Percentiles rank a stretch among this genome's conserved stretches.
phyloP scores from a whole-genome alignment of 2,888 invertebrate species.

The Acanthococcus lagerstroemiae region DNA sequence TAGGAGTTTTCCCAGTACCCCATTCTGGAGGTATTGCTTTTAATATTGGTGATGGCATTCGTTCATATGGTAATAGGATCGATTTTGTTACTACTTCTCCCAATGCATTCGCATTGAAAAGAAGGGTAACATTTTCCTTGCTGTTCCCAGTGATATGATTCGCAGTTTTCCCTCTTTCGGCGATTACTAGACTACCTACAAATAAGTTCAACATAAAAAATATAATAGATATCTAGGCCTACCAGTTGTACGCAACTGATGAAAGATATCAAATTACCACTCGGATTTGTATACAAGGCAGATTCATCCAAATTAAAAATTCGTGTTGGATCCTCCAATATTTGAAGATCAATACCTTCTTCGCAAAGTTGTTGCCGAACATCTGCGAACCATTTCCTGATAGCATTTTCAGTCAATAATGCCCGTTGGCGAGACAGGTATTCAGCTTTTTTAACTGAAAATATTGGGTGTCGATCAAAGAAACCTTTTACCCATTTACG shows the following conservation, averaged over 20 bases:
- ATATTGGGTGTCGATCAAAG: neutral
- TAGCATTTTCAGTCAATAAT: neutral
- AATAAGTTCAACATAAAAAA: no score
- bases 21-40: neutral
- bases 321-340: neutral
- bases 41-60: neutral
- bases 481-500: neutral
- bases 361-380: neutral
- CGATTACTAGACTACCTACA: neutral
- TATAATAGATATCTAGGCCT: no score
- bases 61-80: neutral
- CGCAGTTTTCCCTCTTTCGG: neutral
- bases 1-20: neutral
- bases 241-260: no score
- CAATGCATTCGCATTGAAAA: neutral
- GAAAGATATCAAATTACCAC: no score
- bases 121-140: neutral
- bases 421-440: neutral
- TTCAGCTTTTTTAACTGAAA: neutral
- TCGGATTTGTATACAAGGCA: neutral
- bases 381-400: neutral
- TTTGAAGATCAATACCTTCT: neutral
- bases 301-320: neutral
- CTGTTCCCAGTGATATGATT: neutral
- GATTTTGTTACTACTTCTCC: neutral